Percentiles rank a stretch among this genome's conserved stretches.
phyloP scores from a whole-genome alignment of 2,113 vertebrate genomes.

The Calidris pugnax region DNA sequence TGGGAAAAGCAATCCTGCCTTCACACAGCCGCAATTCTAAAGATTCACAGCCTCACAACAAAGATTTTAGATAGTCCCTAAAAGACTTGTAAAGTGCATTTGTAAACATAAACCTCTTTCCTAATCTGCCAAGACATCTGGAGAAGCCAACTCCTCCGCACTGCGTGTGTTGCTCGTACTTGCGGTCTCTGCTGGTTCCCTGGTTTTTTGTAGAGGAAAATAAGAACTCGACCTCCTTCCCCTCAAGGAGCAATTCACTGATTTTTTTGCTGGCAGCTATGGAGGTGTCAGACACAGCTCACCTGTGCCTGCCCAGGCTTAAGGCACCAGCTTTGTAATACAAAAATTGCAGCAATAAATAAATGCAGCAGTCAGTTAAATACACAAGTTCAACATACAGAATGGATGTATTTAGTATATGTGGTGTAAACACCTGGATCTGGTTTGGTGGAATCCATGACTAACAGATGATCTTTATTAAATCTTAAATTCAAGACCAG shows the following conservation, averaged over 20 bases:
- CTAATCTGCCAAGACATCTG: neutral
- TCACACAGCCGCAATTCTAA: neutral
- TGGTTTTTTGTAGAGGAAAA: neutral
- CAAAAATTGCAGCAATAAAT: neutral
- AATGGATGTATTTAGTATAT: neutral
- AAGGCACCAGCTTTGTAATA: neutral
- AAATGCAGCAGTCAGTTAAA: neutral
- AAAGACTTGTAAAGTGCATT: neutral
- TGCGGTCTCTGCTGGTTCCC: neutral
- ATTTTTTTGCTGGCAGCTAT: too few species aligned
- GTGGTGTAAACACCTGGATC: neutral
- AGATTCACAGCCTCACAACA: neutral
- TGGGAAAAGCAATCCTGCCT: neutral
- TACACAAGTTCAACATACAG: neutral
- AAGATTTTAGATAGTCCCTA: neutral
- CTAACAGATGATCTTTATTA: neutral
- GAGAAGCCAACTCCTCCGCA: neutral
- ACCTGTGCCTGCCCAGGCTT: too few species aligned
- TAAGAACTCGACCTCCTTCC: neutral
- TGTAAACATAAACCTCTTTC: neutral
- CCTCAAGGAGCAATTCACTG: neutral
- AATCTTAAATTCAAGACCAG: neutral
- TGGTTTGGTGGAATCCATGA: neutral
- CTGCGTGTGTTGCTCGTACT: neutral
- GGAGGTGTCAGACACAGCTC: neutral